phyloP scores from a whole-genome alignment of 35 echinoderm and acorn worm genomes.

The Ptychodera flava region DNA sequence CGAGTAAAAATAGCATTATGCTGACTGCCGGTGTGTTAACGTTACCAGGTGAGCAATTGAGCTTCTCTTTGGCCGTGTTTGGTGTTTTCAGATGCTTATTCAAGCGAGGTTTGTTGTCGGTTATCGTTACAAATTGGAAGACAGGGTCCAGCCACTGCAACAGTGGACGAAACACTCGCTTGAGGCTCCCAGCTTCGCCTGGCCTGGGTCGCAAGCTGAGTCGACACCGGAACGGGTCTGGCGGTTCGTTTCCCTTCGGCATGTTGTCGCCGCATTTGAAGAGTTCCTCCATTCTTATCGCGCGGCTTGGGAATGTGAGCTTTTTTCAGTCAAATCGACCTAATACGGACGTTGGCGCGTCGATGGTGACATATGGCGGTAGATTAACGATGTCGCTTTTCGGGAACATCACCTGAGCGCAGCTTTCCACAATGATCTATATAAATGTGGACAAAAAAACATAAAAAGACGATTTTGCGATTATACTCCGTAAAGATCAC shows the following conservation, averaged over 20 bases:
- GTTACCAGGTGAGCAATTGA: neutral
- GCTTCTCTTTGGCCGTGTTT: neutral
- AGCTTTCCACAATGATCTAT: too few relatives aligned
- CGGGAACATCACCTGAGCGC: too few relatives aligned
- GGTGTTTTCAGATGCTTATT: neutral
- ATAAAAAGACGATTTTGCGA: too few relatives aligned
- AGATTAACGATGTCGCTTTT: too few relatives aligned
- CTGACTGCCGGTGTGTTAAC: neutral
- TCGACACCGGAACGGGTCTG: neutral
- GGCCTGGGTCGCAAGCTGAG: neutral
- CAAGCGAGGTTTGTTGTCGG: neutral
- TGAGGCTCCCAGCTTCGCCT: neutral
- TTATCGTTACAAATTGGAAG: neutral
- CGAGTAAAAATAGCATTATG: neutral
- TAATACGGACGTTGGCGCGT: too few relatives aligned
- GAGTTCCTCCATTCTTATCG: neutral
- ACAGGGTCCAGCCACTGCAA: neutral
- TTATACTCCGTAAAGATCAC: too few relatives aligned
- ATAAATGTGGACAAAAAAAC: too few relatives aligned
- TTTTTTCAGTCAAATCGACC: too few relatives aligned
- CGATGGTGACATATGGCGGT: too few relatives aligned
- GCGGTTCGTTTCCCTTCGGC: neutral
- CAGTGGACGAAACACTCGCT: neutral
- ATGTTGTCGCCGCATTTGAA: neutral
- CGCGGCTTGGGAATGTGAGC: too few relatives aligned